A percentile compares a stretch with the other conserved stretches of the same genome.
phyloP scores from a whole-genome alignment of 30 jellyfish, hydroid and myxozoan genomes.

The Aurelia coerulea region DNA sequence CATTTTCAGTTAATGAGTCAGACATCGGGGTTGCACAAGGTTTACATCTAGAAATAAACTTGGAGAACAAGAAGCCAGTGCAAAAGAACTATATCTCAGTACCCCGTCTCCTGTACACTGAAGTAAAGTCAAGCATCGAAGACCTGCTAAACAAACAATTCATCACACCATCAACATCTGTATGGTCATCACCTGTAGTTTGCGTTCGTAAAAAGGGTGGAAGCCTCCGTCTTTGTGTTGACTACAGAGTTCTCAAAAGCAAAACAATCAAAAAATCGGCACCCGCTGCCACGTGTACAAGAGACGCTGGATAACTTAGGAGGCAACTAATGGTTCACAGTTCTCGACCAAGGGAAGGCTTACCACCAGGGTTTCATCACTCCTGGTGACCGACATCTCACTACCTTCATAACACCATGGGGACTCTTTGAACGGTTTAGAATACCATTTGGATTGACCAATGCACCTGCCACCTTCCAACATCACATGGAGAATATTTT shows the following conservation, averaged over 20 bases:
- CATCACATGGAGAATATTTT: conserved; percentile 43
- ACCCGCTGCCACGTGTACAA: conserved; percentile 56
- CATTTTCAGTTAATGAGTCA: too few species aligned
- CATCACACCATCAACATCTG: too few species aligned
- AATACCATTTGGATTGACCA: conserved; percentile 58
- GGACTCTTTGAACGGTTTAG: conserved; percentile 70
- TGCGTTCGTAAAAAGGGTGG: conserved; percentile 49
- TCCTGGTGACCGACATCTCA: conserved; percentile 27
- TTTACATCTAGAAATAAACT: too few species aligned
- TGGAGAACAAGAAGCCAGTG: too few species aligned
- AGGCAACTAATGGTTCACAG: too few species aligned
- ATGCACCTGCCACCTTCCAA: conserved; percentile 67
- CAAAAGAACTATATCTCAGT: too few species aligned
- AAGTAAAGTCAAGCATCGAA: background rate
- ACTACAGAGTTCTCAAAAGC: conserved; percentile 18
- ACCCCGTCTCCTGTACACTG: conserved; percentile 21
- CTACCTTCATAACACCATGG: conserved; percentile 79
- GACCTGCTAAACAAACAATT: too few species aligned
- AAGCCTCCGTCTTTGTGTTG: conserved; percentile 46
- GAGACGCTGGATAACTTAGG: conserved; percentile 17
- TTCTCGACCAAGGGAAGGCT: too few species aligned
- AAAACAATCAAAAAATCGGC: conserved; percentile 52
- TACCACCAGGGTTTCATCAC: too few species aligned
- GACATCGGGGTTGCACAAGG: too few species aligned
- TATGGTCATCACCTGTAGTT: conserved; percentile 20